Evolutionary conservation across 2,888 invertebrate species (phyloP).

Genomic region (Eulithis prunata): DNA sequence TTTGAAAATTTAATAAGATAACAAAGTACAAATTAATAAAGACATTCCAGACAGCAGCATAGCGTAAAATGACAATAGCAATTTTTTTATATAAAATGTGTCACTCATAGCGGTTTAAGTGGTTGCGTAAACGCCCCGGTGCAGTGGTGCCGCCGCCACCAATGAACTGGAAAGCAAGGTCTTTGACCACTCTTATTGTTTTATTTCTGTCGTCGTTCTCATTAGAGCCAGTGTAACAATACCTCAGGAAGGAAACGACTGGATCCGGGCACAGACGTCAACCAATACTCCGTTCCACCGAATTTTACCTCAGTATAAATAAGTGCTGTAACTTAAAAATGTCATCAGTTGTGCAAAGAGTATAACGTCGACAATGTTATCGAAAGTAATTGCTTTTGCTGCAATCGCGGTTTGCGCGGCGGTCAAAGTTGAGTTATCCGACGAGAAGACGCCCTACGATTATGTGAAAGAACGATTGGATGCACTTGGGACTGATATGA

Average conservation of each 20-base stretch:
- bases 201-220: slow-evolving; percentile 75
- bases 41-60: slow-evolving; percentile 44
- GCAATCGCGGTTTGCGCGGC: slow-evolving; percentile 58
- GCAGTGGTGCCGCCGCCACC: slow-evolving; percentile 72
- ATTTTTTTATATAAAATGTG: slow-evolving; percentile 62
- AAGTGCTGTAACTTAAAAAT: slow-evolving; percentile 72
- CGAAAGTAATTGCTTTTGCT: slow-evolving; percentile 59
- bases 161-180: slow-evolving; percentile 83
- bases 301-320: slow-evolving; percentile 79
- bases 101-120: slow-evolving; percentile 61
- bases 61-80: slow-evolving; percentile 47
- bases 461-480: slow-evolving; percentile 74
- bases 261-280: slow-evolving; percentile 67
- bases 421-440: slow-evolving; percentile 65
- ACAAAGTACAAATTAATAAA: neutral
- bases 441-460: slow-evolving; percentile 77
- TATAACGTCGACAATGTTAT: slow-evolving; percentile 69
- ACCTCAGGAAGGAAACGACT: slow-evolving; percentile 81
- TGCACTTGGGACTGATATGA: slow-evolving; percentile 61
- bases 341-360: slow-evolving; percentile 75
- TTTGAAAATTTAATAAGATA: neutral
- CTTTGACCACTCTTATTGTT: slow-evolving; percentile 76
- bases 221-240: slow-evolving; percentile 80
- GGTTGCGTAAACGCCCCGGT: slow-evolving; percentile 78
- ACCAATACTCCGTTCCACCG: slow-evolving; percentile 78